These are phyloP conservation scores for Sthenelais limicola DNA, from an alignment of 2,888 invertebrate genomes.

Conservation along the genomic window DNA sequence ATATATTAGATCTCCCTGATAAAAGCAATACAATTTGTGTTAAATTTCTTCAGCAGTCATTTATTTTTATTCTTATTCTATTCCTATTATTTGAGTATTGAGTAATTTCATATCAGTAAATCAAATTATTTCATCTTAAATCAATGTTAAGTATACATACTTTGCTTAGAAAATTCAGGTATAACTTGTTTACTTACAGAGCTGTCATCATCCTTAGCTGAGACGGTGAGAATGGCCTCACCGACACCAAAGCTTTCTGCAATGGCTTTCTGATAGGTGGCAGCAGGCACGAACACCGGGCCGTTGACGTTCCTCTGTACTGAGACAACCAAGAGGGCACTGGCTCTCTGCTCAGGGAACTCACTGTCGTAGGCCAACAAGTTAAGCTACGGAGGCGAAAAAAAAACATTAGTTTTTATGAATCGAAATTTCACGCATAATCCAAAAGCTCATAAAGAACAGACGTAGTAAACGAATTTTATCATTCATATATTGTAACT, in stretches of 20 bases:
- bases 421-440: too few species aligned
- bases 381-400: constrained; percentile 43
- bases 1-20: too few species aligned
- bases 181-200: constrained; percentile 41
- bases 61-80: too few species aligned
- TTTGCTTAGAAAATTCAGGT: background rate
- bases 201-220: constrained; percentile 47
- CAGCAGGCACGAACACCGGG: constrained; percentile 56
- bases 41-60: too few species aligned
- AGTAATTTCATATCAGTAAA: too few species aligned
- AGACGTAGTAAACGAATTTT: background rate
- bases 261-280: constrained; percentile 48
- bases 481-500: background rate
- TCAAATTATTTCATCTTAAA: too few species aligned
- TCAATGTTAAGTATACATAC: too few species aligned
- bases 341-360: constrained; percentile 55
- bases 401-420: background rate
- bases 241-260: constrained; percentile 47
- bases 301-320: constrained; percentile 60
- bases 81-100: too few species aligned
- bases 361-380: constrained; percentile 60
- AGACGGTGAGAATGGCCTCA: constrained; percentile 44
- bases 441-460: too few species aligned
- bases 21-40: too few species aligned
- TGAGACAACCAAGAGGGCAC: constrained; percentile 54